Evolutionary conservation across 2,113 vertebrate species (phyloP), one percentile per base, ranked within the genome.

Genomic region (Pseudorhombus dupliciocellatus): DNA sequence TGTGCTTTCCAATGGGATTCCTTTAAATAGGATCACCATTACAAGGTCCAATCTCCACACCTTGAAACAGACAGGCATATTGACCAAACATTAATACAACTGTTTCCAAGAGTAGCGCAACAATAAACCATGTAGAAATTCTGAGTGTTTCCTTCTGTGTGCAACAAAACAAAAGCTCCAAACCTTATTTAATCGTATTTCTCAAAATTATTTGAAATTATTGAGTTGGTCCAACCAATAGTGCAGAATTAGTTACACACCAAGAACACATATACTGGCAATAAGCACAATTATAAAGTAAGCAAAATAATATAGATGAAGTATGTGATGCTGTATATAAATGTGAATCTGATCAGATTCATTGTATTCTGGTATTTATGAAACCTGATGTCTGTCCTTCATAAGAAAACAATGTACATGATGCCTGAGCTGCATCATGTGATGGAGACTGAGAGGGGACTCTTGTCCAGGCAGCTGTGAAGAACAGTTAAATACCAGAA

Each of bases 1-100:
- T 0, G 98, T 98, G 94, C 98, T 99, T 93, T 99, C 98, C 88
- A 99, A 89, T 0, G 97, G 97, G 88, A 99, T 96, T 57, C 98
- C 98, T 91, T 99, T 99, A 92, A 99, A 99, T 31, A 99, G 95
- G 93, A 99, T 98, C 53, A 99, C 97, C 97, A 99, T 98, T 59
- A 99, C 97, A 84, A 99, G 93, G 93, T 99, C 98, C 84, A 99
- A 93, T 6, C 98, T 89, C 98, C 97, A 99, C 79, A 99, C 97
- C 90, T 92, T 14, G 4, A 8, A 54, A 21, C 28, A 57, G 5
- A 70, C 2, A 68, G 44, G 40, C 25, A 2, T 25, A 2, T 1
- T 54, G 16, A 52, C 12, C 34, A n/a, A 26, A 68, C 40, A 42
- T 16, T 14, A 50, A 50, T n/a, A 20, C 20, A 50, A 50, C 20